Base-by-base conservation (phyloP, 2,888 invertebrate genomes). In the Protodeltote pygarga region DNA sequence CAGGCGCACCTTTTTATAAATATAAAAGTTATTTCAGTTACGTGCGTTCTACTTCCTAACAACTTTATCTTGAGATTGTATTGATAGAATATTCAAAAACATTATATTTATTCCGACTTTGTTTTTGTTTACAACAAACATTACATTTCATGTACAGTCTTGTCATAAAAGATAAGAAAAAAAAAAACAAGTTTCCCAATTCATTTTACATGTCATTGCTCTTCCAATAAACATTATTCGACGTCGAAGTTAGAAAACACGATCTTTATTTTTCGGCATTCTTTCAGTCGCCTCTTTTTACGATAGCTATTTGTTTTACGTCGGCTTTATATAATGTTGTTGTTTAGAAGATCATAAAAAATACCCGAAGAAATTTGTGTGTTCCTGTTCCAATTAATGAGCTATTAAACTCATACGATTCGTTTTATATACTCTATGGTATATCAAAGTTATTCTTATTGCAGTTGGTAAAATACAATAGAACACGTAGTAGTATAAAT, bases 251-350 rank as follows among this genome's bases (percentile, higher is more conserved):
- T 45, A 16, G 28, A 49, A 51, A 46, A 48, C 33, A 31, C 33
- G 39, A 48, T 54, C 53, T 37, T 59, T 51, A 48, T 48, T 44
- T 42, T 46, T 54, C 24, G 35, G 23, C 42, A 50, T 53, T 50
- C 25, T 40, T 54, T 47, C 24, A 48, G 35, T 41, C 47, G 39
- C 44, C 25, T 48, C 29, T 48, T 51, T n/a, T 53, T 62, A 51
- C 40, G 35, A 25, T 14, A 39, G 25, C 32, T 49, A 45, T 59
- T 63, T 46, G 39, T 50, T 47, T 50, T 37, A 41, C 28, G 32
- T 41, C 41, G 13, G 34, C 20, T 28, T 49, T 55, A 44, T 27
- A 27, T 58, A 58, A 50, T 45, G 24, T 25, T 39, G 15, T 49
- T 46, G 28, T 49, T 60, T 46, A 35, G 35, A 28, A 20, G 31